These are phyloP conservation scores for Menidia beryllina DNA, from an alignment of 2,113 vertebrate genomes.

Conservation along the genomic window DNA sequence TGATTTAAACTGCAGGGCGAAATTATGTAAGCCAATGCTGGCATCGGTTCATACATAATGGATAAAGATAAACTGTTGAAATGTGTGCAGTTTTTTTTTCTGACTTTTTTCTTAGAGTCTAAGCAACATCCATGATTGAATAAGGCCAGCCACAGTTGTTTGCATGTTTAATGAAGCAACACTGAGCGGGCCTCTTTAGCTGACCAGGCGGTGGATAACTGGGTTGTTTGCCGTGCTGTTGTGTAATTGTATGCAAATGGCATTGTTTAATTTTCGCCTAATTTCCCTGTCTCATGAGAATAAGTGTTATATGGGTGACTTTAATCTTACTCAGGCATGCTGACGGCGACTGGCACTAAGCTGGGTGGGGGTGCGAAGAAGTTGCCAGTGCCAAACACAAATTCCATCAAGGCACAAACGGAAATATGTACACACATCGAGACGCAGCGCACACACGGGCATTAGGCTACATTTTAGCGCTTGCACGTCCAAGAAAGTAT, in stretches of 20 bases:
- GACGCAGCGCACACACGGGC: slow-evolving; percentile 14
- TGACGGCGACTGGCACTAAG: slow-evolving; percentile 50
- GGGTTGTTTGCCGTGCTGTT: slow-evolving; percentile 38
- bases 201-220: slow-evolving; percentile 56
- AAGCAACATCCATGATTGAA: slow-evolving; percentile 61
- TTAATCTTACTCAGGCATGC: slow-evolving; percentile 67
- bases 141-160: slow-evolving; percentile 45
- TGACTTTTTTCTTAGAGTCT: slow-evolving; percentile 20
- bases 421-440: background rate
- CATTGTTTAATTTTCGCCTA: slow-evolving; percentile 73
- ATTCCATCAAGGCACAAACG: slow-evolving; percentile 3
- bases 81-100: slow-evolving; percentile 15
- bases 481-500: slow-evolving; percentile 38
- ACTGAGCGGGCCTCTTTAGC: slow-evolving; percentile 25
- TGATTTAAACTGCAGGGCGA: slow-evolving; percentile 29
- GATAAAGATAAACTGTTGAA: slow-evolving; percentile 49
- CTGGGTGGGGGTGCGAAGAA: slow-evolving; percentile 19
- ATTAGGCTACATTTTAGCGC: slow-evolving; percentile 39
- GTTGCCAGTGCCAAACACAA: slow-evolving; percentile 24
- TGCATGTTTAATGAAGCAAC: slow-evolving; percentile 59
- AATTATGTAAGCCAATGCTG: background rate
- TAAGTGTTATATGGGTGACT: slow-evolving; percentile 60
- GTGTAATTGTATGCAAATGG: slow-evolving; percentile 73
- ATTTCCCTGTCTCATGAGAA: slow-evolving; percentile 65
- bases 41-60: slow-evolving; percentile 38